Base-by-base conservation (phyloP, 2,888 invertebrate species). In the Megamerina dolium region DNA sequence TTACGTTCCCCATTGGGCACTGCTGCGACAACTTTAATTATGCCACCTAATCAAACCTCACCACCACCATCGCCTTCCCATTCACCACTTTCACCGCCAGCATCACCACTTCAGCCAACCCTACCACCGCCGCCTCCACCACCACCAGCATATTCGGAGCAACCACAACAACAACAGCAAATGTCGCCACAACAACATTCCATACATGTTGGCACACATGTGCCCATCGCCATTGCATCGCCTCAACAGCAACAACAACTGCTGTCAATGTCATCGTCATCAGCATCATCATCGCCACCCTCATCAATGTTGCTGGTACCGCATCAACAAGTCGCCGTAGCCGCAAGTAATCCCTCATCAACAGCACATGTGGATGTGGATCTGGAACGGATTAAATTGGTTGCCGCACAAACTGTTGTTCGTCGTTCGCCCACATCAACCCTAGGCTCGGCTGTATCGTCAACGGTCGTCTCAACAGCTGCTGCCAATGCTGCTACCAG, bases 341-440 rank as follows among this genome's bases (percentile, higher is more conserved):
- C 12, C 34, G 39, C 37, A 16, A 33, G 31, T 31, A 43, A 31
- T 52, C 21, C 48, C 30, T 37, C 45, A 21, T 43, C 42, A 43
- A 31, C 41, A 44, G 46, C 52, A 31, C 38, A 48, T 45, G 52
- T 53, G 46, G 70, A 70, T 30, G 60, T 71, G 56, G 70, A 71
- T 53, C 58, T 72, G 50, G 72, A 72, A 55, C 61, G 70, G 54
- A 60, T 72, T 51, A 72, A 72, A 52, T 57, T 72, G 57, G 70
- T 72, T 34, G 67, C 68, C 21, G 65, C 58, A 5, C 57, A 59
- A 17, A 60, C 59, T 36, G 59, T 61, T 19, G 66, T 64, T 5
- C 64, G 58, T 1, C 58, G 61, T 38, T 56, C 51, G 10, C 46
- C 61, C 6, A 50, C 57, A 16, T 44, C 55, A 19, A 43, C 50